These are phyloP conservation scores for Melanostigma gelatinosum DNA, from an alignment of 2,113 vertebrate genomes.

Conservation along the genomic window DNA sequence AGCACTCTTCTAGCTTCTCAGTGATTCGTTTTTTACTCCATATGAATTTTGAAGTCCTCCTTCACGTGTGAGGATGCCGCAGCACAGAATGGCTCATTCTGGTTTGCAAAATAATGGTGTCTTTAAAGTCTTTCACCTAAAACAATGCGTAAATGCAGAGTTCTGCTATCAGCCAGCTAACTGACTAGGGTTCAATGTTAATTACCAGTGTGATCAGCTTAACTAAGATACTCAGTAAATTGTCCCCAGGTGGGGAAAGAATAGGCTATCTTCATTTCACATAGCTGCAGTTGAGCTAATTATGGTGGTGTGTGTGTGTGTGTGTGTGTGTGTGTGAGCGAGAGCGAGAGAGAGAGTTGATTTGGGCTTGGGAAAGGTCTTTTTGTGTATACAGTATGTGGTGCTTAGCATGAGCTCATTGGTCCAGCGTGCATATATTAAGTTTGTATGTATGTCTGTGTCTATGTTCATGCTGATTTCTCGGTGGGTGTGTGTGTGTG, in stretches of 20 bases:
- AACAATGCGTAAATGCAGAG: constrained; percentile 45
- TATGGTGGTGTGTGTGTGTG: constrained; percentile 62
- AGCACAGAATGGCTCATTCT: constrained; percentile 33
- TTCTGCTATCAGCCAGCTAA: constrained; percentile 52
- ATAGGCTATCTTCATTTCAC: constrained; percentile 76
- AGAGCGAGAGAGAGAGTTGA: constrained; percentile 27
- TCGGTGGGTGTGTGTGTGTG: background rate
- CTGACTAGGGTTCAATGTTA: constrained; percentile 69
- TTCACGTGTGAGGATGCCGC: constrained; percentile 10
- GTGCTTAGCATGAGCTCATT: background rate
- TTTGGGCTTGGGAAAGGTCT: constrained; percentile 22
- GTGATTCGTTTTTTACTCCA: constrained; percentile 1
- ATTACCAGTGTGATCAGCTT: constrained; percentile 74
- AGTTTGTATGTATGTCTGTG: background rate
- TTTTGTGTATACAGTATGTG: background rate
- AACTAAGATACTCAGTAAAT: constrained; percentile 73
- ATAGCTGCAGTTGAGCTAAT: constrained; percentile 79
- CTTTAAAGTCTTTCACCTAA: constrained; percentile 39
- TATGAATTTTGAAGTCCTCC: constrained; percentile 6
- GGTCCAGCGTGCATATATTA: background rate
- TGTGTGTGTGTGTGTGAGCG: constrained; percentile 41
- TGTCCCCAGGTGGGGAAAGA: constrained; percentile 82
- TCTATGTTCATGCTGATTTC: background rate
- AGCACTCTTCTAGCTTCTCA: constrained; percentile 3
- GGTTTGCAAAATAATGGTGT: constrained; percentile 12